Conservation (phyloP, 2,113 vertebrate species). For the Coptodon bakossiorum region DNA sequence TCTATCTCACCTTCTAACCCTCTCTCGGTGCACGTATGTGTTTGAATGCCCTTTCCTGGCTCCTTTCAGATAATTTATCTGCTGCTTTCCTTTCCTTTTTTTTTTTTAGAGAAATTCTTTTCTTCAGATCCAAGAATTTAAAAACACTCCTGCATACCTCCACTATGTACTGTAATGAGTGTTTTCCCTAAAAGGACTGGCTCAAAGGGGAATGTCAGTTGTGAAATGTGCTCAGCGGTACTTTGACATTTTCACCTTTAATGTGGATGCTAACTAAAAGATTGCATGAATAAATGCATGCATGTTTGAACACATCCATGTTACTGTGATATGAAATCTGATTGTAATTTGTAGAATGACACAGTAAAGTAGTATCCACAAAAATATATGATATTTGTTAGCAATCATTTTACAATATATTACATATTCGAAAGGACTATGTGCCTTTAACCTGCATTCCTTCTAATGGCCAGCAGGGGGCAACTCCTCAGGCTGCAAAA, state of each 20-base stretch:
- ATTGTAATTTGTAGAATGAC: background rate
- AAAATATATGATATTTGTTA: background rate
- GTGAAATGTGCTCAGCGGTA: background rate
- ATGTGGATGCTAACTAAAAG: background rate
- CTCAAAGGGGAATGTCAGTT: conserved; percentile 1
- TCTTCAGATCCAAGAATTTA: conserved; percentile 10
- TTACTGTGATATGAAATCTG: background rate
- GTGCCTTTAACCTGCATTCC: background rate
- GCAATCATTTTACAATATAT: background rate
- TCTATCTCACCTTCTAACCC: background rate
- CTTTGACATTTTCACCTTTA: background rate
- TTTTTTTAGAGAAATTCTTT: background rate
- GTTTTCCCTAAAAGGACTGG: conserved; percentile 47
- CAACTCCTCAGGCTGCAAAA: background rate
- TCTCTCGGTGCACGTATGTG: background rate
- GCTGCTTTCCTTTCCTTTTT: background rate
- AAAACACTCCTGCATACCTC: conserved; percentile 4
- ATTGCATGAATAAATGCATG: background rate
- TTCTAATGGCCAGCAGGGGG: background rate
- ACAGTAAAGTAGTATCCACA: rapidly evolving
- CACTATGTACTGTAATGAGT: background rate
- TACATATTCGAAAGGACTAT: background rate
- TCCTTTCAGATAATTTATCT: conserved; percentile 16
- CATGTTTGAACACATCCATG: background rate
- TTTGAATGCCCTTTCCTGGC: conserved; percentile 1